Percentiles rank a stretch among this genome's conserved stretches.
Conservation (phyloP, 2,888 invertebrate genomes). For the Ornithoptera alexandrae region DNA sequence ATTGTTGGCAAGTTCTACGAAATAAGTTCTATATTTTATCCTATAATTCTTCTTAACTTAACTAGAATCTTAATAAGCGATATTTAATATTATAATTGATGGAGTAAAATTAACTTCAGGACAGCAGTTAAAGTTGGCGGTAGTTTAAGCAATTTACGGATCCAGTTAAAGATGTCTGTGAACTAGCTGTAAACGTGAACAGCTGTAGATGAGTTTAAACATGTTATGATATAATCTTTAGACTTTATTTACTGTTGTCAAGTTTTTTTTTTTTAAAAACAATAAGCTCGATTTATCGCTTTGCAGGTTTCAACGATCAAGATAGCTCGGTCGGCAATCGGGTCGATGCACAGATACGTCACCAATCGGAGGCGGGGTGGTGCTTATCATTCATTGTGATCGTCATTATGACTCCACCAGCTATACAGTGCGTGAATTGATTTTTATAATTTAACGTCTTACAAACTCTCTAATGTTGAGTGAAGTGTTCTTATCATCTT, state of each 20-base stretch:
- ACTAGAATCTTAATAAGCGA: conserved; percentile 10
- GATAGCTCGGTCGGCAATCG: conserved; percentile 60
- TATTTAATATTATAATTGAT: conserved; percentile 23
- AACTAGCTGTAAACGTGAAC: conserved; percentile 28
- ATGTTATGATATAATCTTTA: conserved; percentile 30
- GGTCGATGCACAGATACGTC: conserved; percentile 65
- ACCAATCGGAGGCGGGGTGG: conserved; percentile 65
- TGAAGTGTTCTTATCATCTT: conserved; percentile 5
- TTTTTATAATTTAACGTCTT: conserved; percentile 24
- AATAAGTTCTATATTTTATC: too few species aligned
- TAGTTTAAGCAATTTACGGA: conserved; percentile 17
- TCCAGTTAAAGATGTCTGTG: conserved; percentile 21
- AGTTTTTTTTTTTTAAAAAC: conserved; percentile 26
- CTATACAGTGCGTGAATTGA: conserved; percentile 39
- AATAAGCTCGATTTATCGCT: conserved; percentile 63
- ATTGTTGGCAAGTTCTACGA: too few species aligned
- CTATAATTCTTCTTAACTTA: background rate
- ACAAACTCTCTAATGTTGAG: too few species aligned
- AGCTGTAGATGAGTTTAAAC: conserved; percentile 35
- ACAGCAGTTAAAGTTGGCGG: conserved; percentile 5
- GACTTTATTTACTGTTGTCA: conserved; percentile 27
- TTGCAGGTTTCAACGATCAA: conserved; percentile 55
- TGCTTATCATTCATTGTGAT: conserved; percentile 71
- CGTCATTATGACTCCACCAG: conserved; percentile 46
- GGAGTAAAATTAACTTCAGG: conserved; percentile 2